Evolutionary conservation across 1,140 invertebrate species (phyloP), one percentile per base, ranked within the genome.

Genomic region (Metopolophium dirhodum): DNA sequence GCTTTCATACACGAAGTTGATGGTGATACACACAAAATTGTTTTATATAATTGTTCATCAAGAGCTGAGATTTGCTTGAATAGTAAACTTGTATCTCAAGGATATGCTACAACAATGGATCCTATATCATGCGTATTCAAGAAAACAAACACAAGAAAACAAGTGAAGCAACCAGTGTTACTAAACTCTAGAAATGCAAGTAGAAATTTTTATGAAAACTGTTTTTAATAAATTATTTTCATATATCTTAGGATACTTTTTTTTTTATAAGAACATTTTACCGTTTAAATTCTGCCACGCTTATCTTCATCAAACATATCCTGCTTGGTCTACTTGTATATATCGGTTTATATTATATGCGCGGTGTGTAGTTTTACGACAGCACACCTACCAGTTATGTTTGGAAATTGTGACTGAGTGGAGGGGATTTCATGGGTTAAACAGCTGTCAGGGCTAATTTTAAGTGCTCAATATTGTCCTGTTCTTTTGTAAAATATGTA

Each of bases 11-110:
- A 51, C 26, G 4, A 87, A 41, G 77, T 87, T n/a, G 45, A 94
- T 93, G 2, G 94, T 96, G 89, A 95, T 94, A 11, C 94, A 94
- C 7, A 94, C 95, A 0, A 95, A 96, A 94, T 96, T 96, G 94
- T 95, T 95, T 30, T 96, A 96, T 86, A 54, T 30, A 93, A 85
- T 41, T 49, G 45, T 85, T 41, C 49, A 2, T 54, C 91, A 45
- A 93, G 91, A 57, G 49, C 49, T 57, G 49, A 93, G 11, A 8
- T 85, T 57, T 93, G 47, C 23, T n/a, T 93, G 18, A 93, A 93
- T 7, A 37, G n/a, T 20, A 86, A 93, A 93, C 82, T 93, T 54
- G 30, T 93, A 83, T 37, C 47, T 18, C 77, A 35, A 51, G 91
- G 91, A 30, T 20, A n/a, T 26, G 91, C 82, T 18, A 77, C 49